Conservation (phyloP, 53 echinoderm and acorn worm genomes). For the Astropecten irregularis region DNA sequence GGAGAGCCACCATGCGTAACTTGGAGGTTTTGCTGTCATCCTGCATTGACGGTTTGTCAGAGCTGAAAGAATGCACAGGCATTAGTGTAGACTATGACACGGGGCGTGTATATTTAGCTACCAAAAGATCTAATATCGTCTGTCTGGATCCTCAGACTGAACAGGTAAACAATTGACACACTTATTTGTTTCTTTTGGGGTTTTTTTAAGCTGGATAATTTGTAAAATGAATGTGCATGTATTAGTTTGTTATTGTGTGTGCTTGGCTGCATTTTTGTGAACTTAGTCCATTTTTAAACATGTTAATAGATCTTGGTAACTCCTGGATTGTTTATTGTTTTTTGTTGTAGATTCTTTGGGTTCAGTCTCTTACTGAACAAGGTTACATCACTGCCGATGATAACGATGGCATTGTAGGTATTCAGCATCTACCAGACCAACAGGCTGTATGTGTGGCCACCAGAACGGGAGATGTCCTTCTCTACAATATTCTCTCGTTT, state of each 20-base stretch:
- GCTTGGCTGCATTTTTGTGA: too few relatives aligned
- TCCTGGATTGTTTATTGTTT: not conserved
- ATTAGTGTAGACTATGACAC: constrained; percentile 71
- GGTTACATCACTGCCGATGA: constrained; percentile 26
- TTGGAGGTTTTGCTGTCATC: constrained; percentile 55
- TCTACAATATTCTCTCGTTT: constrained; percentile 70
- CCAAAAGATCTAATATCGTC: constrained; percentile 10
- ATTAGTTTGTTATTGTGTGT: too few relatives aligned
- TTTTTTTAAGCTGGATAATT: constrained; percentile 51
- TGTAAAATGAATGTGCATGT: too few relatives aligned
- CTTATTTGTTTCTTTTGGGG: constrained; percentile 11
- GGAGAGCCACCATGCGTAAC: constrained; percentile 69
- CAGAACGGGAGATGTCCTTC: constrained; percentile 80
- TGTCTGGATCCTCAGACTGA: constrained; percentile 55
- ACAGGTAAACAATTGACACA: constrained; percentile 21
- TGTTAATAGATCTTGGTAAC: too few relatives aligned
- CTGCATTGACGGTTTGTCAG: constrained; percentile 33
- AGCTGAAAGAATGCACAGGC: constrained; percentile 26
- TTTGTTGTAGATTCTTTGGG: constrained; percentile 50
- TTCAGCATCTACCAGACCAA: constrained; percentile 90
- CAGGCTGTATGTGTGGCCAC: constrained; percentile 82
- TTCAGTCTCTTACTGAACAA: constrained; percentile 51
- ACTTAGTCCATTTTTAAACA: too few relatives aligned
- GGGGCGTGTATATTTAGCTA: constrained; percentile 54
- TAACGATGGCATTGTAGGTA: constrained; percentile 55